A percentile compares a stretch with the other conserved stretches of the same genome.
Evolutionary conservation across 2,888 invertebrate species (phyloP).

Genomic region (Callosobruchus maculatus): DNA sequence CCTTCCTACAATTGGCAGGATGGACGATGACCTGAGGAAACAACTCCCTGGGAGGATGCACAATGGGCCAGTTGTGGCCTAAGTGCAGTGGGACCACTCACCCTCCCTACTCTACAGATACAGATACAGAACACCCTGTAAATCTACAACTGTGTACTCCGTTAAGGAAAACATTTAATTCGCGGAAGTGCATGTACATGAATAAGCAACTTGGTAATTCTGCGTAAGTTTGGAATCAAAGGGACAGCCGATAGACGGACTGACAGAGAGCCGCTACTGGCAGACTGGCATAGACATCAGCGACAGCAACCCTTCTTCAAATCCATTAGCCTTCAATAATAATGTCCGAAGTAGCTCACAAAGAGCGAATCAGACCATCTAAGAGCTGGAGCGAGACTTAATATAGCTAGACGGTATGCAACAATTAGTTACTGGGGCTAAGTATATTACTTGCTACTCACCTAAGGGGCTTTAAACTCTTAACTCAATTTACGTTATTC

Average conservation of each 20-base stretch:
- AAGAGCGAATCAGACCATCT: slow-evolving; percentile 48
- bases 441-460: slow-evolving; percentile 49
- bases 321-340: slow-evolving; percentile 52
- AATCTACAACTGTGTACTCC: too few species aligned
- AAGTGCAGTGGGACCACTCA: too few species aligned
- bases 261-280: not conserved
- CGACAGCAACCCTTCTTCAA: slow-evolving; percentile 51
- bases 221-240: not conserved
- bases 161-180: not conserved
- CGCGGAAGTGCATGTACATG: not conserved
- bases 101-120: too few species aligned
- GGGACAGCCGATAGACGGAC: not conserved
- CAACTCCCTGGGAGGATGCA: too few species aligned
- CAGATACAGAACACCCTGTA: too few species aligned
- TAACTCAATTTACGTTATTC: slow-evolving; percentile 46
- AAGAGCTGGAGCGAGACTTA: slow-evolving; percentile 49
- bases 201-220: not conserved
- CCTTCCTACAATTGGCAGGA: too few species aligned
- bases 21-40: too few species aligned
- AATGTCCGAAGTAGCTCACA: slow-evolving; percentile 50
- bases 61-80: too few species aligned
- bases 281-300: slow-evolving; percentile 17
- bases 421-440: slow-evolving; percentile 49
- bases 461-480: slow-evolving; percentile 37
- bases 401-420: slow-evolving; percentile 47